Conservation (phyloP, 1,140 invertebrate species). For the Bombus terrestris region DNA sequence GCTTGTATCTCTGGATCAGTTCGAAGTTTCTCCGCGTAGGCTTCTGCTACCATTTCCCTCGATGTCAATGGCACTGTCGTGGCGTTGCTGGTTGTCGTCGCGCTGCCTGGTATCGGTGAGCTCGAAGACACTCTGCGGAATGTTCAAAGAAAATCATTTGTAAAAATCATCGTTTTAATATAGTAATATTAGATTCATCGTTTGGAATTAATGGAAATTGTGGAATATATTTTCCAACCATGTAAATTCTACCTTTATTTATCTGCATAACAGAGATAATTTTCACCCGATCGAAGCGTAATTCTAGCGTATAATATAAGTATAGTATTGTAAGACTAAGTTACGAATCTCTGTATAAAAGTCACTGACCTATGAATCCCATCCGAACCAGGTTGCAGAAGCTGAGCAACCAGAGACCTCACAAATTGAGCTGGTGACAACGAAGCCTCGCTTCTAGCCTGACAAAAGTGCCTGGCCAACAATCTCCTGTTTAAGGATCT, state of each 20-base stretch:
- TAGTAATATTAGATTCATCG: not conserved
- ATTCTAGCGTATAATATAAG: too few relatives aligned
- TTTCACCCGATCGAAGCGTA: too few relatives aligned
- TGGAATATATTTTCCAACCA: too few relatives aligned
- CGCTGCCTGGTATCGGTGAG: constrained; percentile 32
- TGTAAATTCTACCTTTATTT: too few relatives aligned
- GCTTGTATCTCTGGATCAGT: constrained; percentile 90
- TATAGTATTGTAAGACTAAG: too few relatives aligned
- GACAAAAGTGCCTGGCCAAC: constrained; percentile 92
- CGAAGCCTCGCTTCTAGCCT: constrained; percentile 83
- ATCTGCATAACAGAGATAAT: too few relatives aligned
- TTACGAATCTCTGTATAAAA: not conserved
- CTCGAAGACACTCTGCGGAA: constrained; percentile 41
- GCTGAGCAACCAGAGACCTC: constrained; percentile 90
- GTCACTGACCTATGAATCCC: constrained; percentile 69
- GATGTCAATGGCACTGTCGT: constrained; percentile 68
- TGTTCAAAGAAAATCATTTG: not conserved
- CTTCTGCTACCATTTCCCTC: constrained; percentile 85
- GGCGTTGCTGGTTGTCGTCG: constrained; percentile 70
- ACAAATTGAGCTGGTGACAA: constrained; percentile 93
- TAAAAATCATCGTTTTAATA: not conserved
- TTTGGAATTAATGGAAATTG: not conserved
- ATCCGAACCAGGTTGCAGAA: constrained; percentile 79
- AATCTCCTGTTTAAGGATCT: constrained; percentile 89
- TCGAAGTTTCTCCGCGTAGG: constrained; percentile 91